phyloP scores from a whole-genome alignment of 2,797 vertebrate species.

The Propithecus deckenii region DNA sequence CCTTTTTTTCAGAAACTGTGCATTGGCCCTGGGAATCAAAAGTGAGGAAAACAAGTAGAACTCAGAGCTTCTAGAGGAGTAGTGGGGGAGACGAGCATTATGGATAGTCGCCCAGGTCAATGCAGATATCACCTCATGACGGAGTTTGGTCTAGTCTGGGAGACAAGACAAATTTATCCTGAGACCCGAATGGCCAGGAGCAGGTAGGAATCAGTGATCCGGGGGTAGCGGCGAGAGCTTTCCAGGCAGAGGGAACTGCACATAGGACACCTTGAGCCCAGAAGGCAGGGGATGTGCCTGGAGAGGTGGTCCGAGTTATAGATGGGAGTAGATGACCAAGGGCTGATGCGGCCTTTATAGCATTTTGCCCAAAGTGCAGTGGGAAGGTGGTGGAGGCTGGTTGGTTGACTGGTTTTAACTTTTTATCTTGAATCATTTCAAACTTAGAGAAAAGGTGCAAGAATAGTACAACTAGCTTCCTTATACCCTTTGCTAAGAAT shows the following conservation, averaged over 20 bases:
- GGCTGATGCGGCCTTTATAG: not conserved
- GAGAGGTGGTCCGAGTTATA: fast-evolving
- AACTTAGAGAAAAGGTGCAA: not conserved
- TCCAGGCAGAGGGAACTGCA: not conserved
- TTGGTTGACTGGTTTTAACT: not conserved
- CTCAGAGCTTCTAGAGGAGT: not conserved
- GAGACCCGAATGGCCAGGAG: not conserved
- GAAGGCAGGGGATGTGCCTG: not conserved
- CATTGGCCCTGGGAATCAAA: not conserved
- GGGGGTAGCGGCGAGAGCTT: not conserved
- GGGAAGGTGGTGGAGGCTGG: not conserved
- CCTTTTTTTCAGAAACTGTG: not conserved
- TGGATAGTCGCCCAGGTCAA: not conserved
- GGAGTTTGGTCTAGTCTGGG: not conserved
- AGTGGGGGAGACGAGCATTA: fast-evolving
- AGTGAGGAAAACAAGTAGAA: not conserved
- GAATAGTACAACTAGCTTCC: not conserved
- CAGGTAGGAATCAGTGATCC: not conserved
- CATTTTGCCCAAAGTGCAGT: not conserved
- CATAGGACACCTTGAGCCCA: fast-evolving
- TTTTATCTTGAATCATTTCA: conserved; percentile 16
- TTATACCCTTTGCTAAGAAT: not conserved
- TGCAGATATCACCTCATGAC: fast-evolving
- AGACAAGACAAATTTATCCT: not conserved
- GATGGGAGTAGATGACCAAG: no score